Evolutionary conservation across 2,113 vertebrate species (phyloP), one percentile per base, ranked within the genome.

Genomic region (Gambusia holbrooki): DNA sequence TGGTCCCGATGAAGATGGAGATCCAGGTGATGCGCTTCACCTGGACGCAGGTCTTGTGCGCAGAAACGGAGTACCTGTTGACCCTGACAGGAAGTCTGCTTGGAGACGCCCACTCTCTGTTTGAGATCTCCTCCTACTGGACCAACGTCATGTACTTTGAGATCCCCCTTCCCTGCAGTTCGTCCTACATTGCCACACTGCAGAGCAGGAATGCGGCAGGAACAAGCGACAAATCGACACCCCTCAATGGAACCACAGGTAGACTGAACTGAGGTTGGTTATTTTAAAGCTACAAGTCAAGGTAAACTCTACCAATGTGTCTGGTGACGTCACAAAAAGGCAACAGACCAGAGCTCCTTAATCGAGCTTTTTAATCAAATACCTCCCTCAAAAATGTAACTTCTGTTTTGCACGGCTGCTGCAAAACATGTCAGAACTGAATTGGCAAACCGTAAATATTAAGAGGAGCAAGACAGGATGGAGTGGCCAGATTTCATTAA

Each of bases 71-170:
- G 65, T 95, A 95, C 81, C 33, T 87, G 71, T 78, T 94, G 80
- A 69, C 51, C 28, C 54, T 94, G 42, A 91, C 61, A 0, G 94
- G 95, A 10, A 90, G 45, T 70, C 78, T 95, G 73, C 86, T 89
- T 65, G 90, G 85, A 29, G 87, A 94, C 61, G 69, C 5, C 74
- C 58, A 87, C 7, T 2, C 88, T 30, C 76, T 66, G 35, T 93
- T 93, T 27, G 58, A 92, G 4, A 3, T 95, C 15, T 66, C 78
- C 1, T 96, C 95, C 71, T 95, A 94, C 37, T 95, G 94, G 94
- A 94, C 93, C 5, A 73, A 30, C 13, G 10, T 1, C 29, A 89
- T 79, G 0, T 91, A 75, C 79, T 96, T 93, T 74, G 94, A 94
- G 76, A 85, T 94, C 10, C 93, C 92, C 29, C 73, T 95, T 14